These are phyloP conservation scores for Macrosteles quadrilineatus DNA, from an alignment of 1,140 invertebrate genomes.

Conservation along the genomic window DNA sequence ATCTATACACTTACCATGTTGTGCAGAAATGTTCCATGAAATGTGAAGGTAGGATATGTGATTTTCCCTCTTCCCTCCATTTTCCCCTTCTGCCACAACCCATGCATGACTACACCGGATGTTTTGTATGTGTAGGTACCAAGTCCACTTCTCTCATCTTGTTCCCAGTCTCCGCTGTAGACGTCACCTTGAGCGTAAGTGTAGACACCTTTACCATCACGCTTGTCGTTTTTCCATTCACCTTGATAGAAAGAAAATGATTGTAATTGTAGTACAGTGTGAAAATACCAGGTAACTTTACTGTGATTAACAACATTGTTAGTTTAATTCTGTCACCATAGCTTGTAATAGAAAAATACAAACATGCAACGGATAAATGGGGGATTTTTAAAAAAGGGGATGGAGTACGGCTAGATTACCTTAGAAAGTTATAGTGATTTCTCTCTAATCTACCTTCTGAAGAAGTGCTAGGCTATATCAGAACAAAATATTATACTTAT, in stretches of 20 bases:
- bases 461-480: too few relatives aligned
- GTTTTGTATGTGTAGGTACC: constrained; percentile 25
- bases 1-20: constrained; percentile 25
- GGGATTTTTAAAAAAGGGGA: too few relatives aligned
- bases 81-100: constrained; percentile 23
- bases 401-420: too few relatives aligned
- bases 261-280: too few relatives aligned
- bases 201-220: constrained; percentile 22
- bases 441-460: too few relatives aligned
- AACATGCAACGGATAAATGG: too few relatives aligned
- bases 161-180: constrained; percentile 28
- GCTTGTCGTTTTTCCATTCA: constrained; percentile 28
- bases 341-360: too few relatives aligned
- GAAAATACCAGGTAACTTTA: too few relatives aligned
- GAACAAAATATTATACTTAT: too few relatives aligned
- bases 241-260: constrained; percentile 8
- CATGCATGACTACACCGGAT: constrained; percentile 5
- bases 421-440: too few relatives aligned
- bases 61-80: constrained; percentile 26
- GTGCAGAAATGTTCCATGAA: constrained; percentile 12
- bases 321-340: too few relatives aligned
- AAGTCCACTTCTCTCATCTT: constrained; percentile 19
- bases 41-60: constrained; percentile 25
- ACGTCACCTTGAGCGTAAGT: constrained; percentile 27
- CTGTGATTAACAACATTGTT: too few relatives aligned